A percentile compares a stretch with the other conserved stretches of the same genome.
These are phyloP conservation scores for Chondrilla cf. caribensis DNA, from an alignment of 37 sponge, comb jelly and placozoan species.

Conservation along the genomic window DNA sequence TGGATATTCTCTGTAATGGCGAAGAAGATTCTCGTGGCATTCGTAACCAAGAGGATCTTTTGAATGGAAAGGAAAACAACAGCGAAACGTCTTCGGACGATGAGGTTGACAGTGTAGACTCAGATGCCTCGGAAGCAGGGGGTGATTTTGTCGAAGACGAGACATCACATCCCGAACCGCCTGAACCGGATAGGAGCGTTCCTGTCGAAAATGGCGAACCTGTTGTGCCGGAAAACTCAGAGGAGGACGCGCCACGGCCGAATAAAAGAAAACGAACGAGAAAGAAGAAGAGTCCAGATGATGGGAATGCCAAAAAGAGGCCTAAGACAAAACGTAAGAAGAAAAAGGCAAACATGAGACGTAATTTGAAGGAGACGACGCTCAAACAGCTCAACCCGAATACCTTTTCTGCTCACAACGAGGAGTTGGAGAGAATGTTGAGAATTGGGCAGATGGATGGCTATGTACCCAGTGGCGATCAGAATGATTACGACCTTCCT, in stretches of 20 bases:
- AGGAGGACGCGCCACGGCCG: background rate
- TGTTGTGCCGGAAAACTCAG: background rate
- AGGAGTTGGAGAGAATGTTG: slow-evolving; percentile 62
- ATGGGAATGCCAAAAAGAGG: background rate
- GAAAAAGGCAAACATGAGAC: slow-evolving; percentile 19
- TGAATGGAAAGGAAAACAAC: too few relatives aligned
- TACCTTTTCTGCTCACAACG: slow-evolving; percentile 65
- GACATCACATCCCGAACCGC: too few relatives aligned
- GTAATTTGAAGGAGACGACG: slow-evolving; percentile 39
- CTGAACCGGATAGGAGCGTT: too few relatives aligned
- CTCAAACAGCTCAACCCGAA: slow-evolving; percentile 69
- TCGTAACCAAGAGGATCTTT: too few relatives aligned
- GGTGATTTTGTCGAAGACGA: too few relatives aligned
- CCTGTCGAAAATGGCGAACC: too few relatives aligned
- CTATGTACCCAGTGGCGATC: background rate
- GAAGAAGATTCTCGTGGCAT: too few relatives aligned
- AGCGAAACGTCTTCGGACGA: too few relatives aligned
- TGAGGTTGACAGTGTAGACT: too few relatives aligned
- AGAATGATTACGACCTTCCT: background rate
- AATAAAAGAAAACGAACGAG: background rate
- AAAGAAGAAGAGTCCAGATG: background rate
- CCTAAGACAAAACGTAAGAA: slow-evolving; percentile 7
- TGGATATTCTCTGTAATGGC: too few relatives aligned
- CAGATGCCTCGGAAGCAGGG: too few relatives aligned
- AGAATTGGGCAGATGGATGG: slow-evolving; percentile 47